Base-by-base conservation (phyloP, 2,888 invertebrate species). In the Tetramorium bicarinatum region DNA sequence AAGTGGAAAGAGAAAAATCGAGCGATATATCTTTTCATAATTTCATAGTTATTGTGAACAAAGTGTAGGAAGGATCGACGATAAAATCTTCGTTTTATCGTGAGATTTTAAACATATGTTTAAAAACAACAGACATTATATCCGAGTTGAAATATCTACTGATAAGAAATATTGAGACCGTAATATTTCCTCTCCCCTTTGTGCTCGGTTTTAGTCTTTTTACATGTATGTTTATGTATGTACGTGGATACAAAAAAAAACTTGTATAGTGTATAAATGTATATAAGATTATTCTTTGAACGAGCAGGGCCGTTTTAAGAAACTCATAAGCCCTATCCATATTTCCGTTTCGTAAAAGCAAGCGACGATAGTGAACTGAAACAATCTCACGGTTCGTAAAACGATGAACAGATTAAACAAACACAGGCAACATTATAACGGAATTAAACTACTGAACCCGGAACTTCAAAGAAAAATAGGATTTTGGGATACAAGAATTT, bases 351-450 rank as follows among this genome's bases (percentile, higher is more conserved):
- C 38, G 83, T 85, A 85, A 90, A 87, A 89, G 87, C 86, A 83
- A 89, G 89, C 88, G 87, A 92, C 91, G 90, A 87, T 90, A 92
- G 91, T 90, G 90, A 15, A 49, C 89, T 87, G 79, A 82, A 87
- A 90, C 87, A 89, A 89, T 89, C 87, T 85, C 87, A 87, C 85
- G 87, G 87, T 88, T 89, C 89, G 89, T 90, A 87, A 91, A 79
- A 72, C 34, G 47, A 3, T 47, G 44, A 59, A 21, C 13, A 47
- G 74, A 72, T 80, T 38, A 59, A 80, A 38, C 13, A 47, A 59
- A 49, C 56, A 11, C 29, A 18, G 44, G 18, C 59, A 54, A 41
- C 38, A 59, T 56, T 56, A 47, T 29, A 69, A 41, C 71, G 44
- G 11, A 38, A 21, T 49, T 38, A 41, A 54, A 15, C 7, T 41